Base-by-base conservation (phyloP, 2,113 vertebrate genomes). In the Nycticryphes semicollaris region DNA sequence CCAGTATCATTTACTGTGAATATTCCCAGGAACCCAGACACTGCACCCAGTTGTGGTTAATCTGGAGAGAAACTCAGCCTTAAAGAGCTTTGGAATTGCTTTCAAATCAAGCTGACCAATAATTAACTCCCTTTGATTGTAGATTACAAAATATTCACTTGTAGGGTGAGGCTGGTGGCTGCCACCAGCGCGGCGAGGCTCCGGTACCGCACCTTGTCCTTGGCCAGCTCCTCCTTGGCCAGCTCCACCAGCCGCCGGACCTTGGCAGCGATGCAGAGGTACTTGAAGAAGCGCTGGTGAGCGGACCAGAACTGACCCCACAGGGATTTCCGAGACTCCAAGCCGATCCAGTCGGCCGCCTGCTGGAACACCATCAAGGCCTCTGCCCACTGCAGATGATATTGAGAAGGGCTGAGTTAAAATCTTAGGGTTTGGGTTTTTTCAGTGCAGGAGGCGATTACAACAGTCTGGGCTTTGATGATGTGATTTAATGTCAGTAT, bases 301-400 rank as follows among this genome's bases (percentile, higher is more conserved):
- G 99, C 99, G 0, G 99, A 99, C 99, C 99, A 99, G 98, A 99
- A 99, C 98, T 99, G 99, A 21, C 99, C 99, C 99, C 99, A 99
- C 59, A 99, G 97, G 1, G 99, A 99, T 84, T 99, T 99, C 63
- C 99, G 98, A 24, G 99, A 99, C 92, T 99, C 99, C 98, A 99
- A 94, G 76, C 99, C 98, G 12, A 99, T 98, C 87, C 98, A 98
- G 82, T 99, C 99, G 0, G 99, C 99, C 0, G 99, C 99, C 60
- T 98, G 98, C 98, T 99, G 99, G 98, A 99, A 99, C 89, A 98
- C 97, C 77, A 95, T 79, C 97, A 99, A 93, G 15, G 99, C 99
- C 97, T 99, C 99, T 4, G 99, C 99, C 99, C 99, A 99, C 99
- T 99, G 97, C 45, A 94, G 88, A 35, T 7, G 74, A 18, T 0